A percentile compares a stretch with the other conserved stretches of the same genome.
Conservation (phyloP, 2,888 invertebrate species). For the Harpagoxenus sublaevis region DNA sequence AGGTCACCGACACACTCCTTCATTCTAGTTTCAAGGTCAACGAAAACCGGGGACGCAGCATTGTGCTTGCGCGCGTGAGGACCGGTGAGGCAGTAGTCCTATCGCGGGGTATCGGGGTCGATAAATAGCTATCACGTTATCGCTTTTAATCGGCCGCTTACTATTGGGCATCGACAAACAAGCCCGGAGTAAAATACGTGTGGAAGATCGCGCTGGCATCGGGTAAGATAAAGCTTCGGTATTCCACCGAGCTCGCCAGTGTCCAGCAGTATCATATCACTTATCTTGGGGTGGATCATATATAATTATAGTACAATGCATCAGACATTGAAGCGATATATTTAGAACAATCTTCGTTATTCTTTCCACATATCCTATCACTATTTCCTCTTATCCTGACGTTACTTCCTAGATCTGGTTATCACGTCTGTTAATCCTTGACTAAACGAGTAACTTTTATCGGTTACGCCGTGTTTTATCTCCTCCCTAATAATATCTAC, state of each 20-base stretch:
- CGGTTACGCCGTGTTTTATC: background rate
- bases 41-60: conserved; percentile 21
- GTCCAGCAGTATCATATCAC: background rate
- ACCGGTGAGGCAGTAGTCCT: conserved; percentile 66
- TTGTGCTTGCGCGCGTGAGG: conserved; percentile 56
- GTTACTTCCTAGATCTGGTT: background rate
- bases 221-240: conserved; percentile 15
- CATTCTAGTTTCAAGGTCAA: conserved; percentile 43
- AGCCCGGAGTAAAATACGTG: conserved; percentile 63
- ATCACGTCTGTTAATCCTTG: background rate
- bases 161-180: conserved; percentile 79
- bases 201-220: conserved; percentile 35
- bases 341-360: background rate
- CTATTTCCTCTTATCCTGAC: background rate
- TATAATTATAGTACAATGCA: conserved; percentile 3
- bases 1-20: conserved; percentile 8
- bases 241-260: background rate
- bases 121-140: conserved; percentile 82
- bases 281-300: background rate
- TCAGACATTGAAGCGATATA: background rate
- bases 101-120: conserved; percentile 62
- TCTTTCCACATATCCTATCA: background rate
- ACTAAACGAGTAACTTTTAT: conserved; percentile 16
- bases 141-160: conserved; percentile 79
- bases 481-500: background rate